Evolutionary conservation across 37 sponge, comb jelly and placozoan species (phyloP), one percentile per base, ranked within the genome.

Genomic region (Beroe forskalii): DNA sequence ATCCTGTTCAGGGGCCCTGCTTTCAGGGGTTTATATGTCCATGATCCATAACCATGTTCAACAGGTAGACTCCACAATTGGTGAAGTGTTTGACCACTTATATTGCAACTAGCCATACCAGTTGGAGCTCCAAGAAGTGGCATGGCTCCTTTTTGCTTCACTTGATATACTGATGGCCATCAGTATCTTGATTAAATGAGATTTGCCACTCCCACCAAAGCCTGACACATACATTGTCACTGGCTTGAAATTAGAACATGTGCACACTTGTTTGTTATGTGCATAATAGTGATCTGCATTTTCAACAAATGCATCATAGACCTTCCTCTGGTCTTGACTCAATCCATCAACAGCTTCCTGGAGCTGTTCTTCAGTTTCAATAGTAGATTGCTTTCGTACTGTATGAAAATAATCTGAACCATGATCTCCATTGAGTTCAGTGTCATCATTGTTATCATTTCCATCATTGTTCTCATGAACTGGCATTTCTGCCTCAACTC

Each of bases 1-100:
- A 83, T 90, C 76, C 91, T 91, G 3, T 91, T 60, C 48, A 94
- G 92, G 25, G 69, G 0, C 91, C 92, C 91, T 86, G 93, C 92
- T 1, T 75, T 89, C 27, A 92, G 91, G 40, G 62, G 48, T 40
- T 67, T 93, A 0, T n/a, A n/a, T n/a, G n/a, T n/a, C n/a, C n/a
- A n/a, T n/a, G n/a, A n/a, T n/a, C n/a, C n/a, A n/a, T n/a, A n/a
- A n/a, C 55, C 55, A 48, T 48, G 55, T 12, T 64, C 66, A 20
- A 64, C 66, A 22, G 66, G 66, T 4, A 64, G 4, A 23, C 4
- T 28, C 24, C 14, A 64, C 3, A 20, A 4, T 64, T 8, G 17
- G 17, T 64, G 66, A 22, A 64, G 31, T 8, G 66, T 64, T 64
- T 27, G 25, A 8, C 66, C 66, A n/a, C 66, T 27, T 28, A 64